phyloP scores from a whole-genome alignment of 1,140 invertebrate species.

The Brachionus angularis region DNA sequence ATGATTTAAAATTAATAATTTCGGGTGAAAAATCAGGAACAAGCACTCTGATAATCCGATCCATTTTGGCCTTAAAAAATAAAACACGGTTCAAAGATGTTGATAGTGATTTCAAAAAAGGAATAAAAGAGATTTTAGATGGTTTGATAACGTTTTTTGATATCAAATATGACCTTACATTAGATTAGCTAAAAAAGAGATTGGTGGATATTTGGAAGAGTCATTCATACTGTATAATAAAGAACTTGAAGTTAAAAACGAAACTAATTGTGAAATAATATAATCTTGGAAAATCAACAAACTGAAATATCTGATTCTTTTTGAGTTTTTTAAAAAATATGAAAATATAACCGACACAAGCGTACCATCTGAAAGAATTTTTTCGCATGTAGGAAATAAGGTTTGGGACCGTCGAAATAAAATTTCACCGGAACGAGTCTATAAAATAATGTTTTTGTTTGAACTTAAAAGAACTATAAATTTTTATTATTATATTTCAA shows the following conservation, averaged over 20 bases:
- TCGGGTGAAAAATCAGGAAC: no score
- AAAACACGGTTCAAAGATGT: no score
- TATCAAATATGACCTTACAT: not conserved
- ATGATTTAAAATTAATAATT: no score
- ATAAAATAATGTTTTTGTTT: not conserved
- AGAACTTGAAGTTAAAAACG: no score
- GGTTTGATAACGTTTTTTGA: not conserved
- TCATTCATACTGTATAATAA: no score
- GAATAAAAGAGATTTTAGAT: not conserved
- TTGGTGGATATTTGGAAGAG: not conserved
- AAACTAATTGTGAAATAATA: not conserved
- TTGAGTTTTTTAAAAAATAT: not conserved
- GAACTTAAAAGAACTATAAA: no score
- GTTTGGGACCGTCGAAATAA: not conserved
- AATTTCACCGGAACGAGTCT: not conserved
- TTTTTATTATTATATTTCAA: no score
- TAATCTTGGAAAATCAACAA: constrained; percentile 9
- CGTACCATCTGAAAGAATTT: not conserved
- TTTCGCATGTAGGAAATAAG: not conserved
- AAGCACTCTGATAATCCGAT: not conserved
- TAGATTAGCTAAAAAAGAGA: not conserved
- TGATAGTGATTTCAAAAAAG: not conserved
- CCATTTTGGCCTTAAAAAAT: not conserved
- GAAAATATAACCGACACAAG: not conserved
- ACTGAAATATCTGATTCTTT: not conserved